Percentiles rank a stretch among this genome's conserved stretches.
These are phyloP conservation scores for Allolobophora icterica DNA, from an alignment of 2,888 invertebrate genomes.

Conservation along the genomic window DNA sequence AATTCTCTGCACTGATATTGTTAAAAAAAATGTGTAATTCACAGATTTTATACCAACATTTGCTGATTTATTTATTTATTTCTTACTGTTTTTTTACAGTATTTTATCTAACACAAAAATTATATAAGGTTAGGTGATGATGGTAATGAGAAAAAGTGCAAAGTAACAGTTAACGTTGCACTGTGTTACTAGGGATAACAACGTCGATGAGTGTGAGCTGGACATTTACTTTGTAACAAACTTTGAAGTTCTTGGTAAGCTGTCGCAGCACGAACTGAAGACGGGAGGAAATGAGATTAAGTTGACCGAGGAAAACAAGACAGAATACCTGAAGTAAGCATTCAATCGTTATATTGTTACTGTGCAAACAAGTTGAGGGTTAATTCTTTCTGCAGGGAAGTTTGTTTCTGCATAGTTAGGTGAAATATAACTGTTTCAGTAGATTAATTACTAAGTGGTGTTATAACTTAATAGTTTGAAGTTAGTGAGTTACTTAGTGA, in stretches of 20 bases:
- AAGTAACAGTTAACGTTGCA: not conserved
- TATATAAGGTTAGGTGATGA: no score
- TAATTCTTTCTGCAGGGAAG: not conserved
- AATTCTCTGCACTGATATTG: not conserved
- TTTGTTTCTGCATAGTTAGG: no score
- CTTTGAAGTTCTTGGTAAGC: constrained; percentile 96
- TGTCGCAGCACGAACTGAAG: constrained; percentile 94
- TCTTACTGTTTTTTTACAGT: not conserved
- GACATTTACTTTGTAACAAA: constrained; percentile 97
- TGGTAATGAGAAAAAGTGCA: not conserved
- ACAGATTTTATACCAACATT: not conserved
- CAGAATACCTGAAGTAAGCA: constrained; percentile 85
- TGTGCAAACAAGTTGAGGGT: not conserved
- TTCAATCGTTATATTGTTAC: not conserved
- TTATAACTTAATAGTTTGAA: no score
- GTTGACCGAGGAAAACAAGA: constrained; percentile 91
- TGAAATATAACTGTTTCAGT: no score
- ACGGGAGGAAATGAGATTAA: constrained; percentile 87
- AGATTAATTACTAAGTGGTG: no score
- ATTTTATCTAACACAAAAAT: no score
- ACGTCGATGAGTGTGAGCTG: constrained; percentile 91
- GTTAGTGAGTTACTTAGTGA: no score
- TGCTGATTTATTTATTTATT: not conserved
- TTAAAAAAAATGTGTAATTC: not conserved
- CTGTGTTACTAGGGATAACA: constrained; percentile 61